Evolutionary conservation across 2,888 invertebrate species (phyloP), one percentile per base, ranked within the genome.

Genomic region (Drosophila tanythrix): DNA sequence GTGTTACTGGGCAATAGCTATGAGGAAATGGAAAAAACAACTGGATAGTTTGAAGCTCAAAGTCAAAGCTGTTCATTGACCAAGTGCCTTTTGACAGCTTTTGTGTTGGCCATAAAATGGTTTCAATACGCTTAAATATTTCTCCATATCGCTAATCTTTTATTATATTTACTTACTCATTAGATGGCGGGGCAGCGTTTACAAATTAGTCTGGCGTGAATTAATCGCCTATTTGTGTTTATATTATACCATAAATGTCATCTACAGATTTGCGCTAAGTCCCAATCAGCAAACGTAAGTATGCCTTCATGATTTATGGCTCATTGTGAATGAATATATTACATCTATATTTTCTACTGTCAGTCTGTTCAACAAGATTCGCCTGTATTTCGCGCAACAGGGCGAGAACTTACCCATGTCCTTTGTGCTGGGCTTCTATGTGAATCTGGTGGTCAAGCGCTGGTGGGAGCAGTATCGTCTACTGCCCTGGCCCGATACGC

Each of bases 401-500:
- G 96, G 96, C 92, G 97, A 97, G 92, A 96, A 97, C 71, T 98
- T 98, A 91, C 98, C 98, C 46, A 97, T 99, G 96, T 97, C 98
- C 36, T 98, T 99, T 94, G 98, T 98, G 63, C 95, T 99, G 82
- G 98, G 98, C 69, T 98, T 99, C 94, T 98, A 98, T 94, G 98
- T 98, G 79, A 97, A 96, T 89, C 94, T 98, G 86, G 96, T 98
- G 61, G 98, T 98, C 83, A 96, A 97, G 91, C 95, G 98, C 88
- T 98, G 98, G 98, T 98, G 98, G 98, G 97, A 98, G 92, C 98
- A 98, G 93, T 98, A 98, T 94, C 96, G 96, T 93, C 94, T 97
- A 75, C 94, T 98, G 79, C 98, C 98, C 7, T 98, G 98, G 98
- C 98, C 98, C 0, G 98, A 98, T 94, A 97, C 97, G 74, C 94